A percentile compares a stretch with the other conserved stretches of the same genome.
Evolutionary conservation across 2,113 vertebrate species (phyloP).

Genomic region (Corythoichthys intestinalis): DNA sequence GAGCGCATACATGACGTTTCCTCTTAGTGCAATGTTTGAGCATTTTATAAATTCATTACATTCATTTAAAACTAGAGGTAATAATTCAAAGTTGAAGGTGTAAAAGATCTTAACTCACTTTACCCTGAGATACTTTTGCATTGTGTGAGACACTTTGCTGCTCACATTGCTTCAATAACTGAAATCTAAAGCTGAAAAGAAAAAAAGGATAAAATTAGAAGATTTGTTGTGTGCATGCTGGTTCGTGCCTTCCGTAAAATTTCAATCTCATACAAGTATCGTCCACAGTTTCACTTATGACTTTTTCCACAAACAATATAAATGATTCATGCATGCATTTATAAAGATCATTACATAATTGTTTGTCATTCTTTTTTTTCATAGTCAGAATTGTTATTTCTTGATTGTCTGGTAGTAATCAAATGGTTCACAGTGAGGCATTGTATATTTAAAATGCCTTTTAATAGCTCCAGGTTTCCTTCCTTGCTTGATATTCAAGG

Average conservation of each 20-base stretch:
- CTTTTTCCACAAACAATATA: not conserved
- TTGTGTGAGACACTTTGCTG: not conserved
- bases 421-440: not conserved
- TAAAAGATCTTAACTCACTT: slow-evolving; percentile 1
- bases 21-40: slow-evolving; percentile 20
- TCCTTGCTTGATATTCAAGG: slow-evolving; percentile 46
- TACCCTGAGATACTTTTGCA: not conserved
- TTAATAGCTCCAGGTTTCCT: not conserved
- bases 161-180: not conserved
- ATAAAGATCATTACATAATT: not conserved
- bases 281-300: not conserved
- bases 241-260: not conserved
- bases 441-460: not conserved
- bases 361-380: not conserved
- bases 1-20: not conserved
- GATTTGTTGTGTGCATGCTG: not conserved
- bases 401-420: not conserved
- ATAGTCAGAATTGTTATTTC: not conserved
- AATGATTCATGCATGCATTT: not conserved
- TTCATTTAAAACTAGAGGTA: not conserved
- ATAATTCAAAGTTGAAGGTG: slow-evolving; percentile 18
- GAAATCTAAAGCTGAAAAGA: not conserved
- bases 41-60: slow-evolving; percentile 12
- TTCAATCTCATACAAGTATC: not conserved
- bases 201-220: not conserved